These are phyloP conservation scores for Nyctereutes procyonoides DNA, from an alignment of 2,113 vertebrate genomes.

Conservation along the genomic window DNA sequence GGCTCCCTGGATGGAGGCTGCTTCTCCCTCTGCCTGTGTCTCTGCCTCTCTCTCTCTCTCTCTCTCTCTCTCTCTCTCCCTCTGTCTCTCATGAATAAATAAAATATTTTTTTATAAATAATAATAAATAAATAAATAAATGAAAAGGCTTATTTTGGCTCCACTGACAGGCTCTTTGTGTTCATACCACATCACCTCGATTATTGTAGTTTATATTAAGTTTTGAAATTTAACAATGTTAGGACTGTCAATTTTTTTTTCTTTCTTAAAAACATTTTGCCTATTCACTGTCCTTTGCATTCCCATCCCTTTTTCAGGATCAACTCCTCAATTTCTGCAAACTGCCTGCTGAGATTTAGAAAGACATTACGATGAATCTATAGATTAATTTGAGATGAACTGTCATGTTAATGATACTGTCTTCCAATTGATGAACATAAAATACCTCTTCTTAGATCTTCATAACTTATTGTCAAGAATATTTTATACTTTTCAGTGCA, in stretches of 20 bases:
- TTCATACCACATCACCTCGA: neutral
- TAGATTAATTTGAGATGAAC: neutral
- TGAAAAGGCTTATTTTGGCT: neutral
- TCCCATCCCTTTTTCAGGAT: neutral
- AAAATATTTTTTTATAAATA: too few species aligned
- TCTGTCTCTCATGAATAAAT: too few species aligned
- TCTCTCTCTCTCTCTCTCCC: too few species aligned
- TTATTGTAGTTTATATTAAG: neutral
- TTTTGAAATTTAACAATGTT: neutral
- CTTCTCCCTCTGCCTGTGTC: too few species aligned
- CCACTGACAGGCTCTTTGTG: neutral
- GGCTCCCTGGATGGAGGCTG: too few species aligned
- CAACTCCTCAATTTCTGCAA: neutral
- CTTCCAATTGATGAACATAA: neutral
- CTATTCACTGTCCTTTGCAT: neutral
- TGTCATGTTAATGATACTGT: neutral
- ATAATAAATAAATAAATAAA: neutral
- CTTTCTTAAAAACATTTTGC: neutral
- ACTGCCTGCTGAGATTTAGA: neutral
- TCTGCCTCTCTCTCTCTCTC: too few species aligned
- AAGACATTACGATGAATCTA: neutral
- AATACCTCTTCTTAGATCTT: neutral
- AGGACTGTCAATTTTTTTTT: neutral
- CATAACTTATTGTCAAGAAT: neutral
- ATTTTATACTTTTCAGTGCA: neutral